These are phyloP conservation scores for Cheilosia impressa DNA, from an alignment of 2,888 invertebrate species.

Conservation along the genomic window DNA sequence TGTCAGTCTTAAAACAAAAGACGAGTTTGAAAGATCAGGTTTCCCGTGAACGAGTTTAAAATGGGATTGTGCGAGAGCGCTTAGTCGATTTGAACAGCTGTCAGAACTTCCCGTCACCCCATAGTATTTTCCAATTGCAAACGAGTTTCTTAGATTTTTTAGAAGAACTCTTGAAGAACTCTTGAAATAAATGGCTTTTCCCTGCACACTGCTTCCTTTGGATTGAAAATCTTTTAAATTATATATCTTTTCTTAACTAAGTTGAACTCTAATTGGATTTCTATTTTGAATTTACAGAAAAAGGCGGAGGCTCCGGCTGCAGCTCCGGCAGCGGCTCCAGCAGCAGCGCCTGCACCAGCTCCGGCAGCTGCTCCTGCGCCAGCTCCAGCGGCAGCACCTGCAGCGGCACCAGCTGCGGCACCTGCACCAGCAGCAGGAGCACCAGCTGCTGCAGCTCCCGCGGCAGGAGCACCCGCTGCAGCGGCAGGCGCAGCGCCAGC, in stretches of 20 bases:
- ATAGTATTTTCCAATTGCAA: background rate
- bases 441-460: conserved; percentile 48
- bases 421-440: conserved; percentile 68
- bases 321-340: background rate
- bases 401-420: conserved; percentile 49
- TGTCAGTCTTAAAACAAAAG: too few relatives aligned
- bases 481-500: conserved; percentile 67
- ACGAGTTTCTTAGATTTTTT: background rate
- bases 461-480: conserved; percentile 22
- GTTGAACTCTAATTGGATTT: background rate
- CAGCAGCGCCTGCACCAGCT: conserved; percentile 2
- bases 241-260: background rate
- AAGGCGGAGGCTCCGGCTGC: conserved; percentile 77
- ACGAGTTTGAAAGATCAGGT: too few relatives aligned
- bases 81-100: too few relatives aligned
- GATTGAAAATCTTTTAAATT: background rate
- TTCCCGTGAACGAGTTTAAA: too few relatives aligned
- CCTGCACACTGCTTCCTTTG: background rate
- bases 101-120: too few relatives aligned
- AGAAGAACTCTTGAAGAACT: background rate
- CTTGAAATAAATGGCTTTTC: conserved; percentile 34
- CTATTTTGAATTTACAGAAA: conserved; percentile 80
- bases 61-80: too few relatives aligned
- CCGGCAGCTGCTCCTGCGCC: background rate
- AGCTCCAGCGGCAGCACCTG: conserved; percentile 64